A percentile compares a stretch with the other conserved stretches of the same genome.
These are phyloP conservation scores for Eufriesea mexicana DNA, from an alignment of 1,140 invertebrate species.

Conservation along the genomic window DNA sequence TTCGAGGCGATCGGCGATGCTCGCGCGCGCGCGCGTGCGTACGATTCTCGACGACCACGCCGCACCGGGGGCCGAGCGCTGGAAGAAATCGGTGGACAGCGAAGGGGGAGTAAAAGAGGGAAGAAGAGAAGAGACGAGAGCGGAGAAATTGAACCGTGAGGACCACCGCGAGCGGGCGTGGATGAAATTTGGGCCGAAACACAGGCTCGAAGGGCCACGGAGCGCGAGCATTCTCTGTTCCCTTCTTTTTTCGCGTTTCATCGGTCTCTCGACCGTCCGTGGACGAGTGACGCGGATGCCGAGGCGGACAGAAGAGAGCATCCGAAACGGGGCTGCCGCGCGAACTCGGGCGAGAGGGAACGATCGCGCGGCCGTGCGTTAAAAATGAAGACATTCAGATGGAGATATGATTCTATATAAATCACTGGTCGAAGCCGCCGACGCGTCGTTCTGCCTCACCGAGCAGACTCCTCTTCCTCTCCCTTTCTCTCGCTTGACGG, in stretches of 20 bases:
- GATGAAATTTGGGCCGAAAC: slow-evolving; percentile 32
- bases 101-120: not conserved
- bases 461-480: slow-evolving; percentile 30
- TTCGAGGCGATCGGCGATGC: not conserved
- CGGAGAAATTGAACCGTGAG: slow-evolving; percentile 56
- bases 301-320: not conserved
- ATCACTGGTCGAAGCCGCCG: slow-evolving; percentile 66
- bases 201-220: slow-evolving; percentile 13
- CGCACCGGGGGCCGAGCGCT: not conserved
- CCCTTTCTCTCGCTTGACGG: not conserved
- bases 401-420: slow-evolving; percentile 78
- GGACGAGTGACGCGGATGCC: no score
- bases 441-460: slow-evolving; percentile 53
- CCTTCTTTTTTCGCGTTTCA: slow-evolving; percentile 14
- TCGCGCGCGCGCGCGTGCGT: no score
- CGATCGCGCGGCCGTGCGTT: slow-evolving; percentile 67
- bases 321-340: slow-evolving; percentile 59
- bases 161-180: slow-evolving; percentile 57
- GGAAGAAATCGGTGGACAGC: no score
- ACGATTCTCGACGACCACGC: not conserved
- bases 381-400: slow-evolving; percentile 78
- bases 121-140: not conserved
- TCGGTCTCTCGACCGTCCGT: not conserved
- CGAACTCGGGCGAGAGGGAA: slow-evolving; percentile 32
- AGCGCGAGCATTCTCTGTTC: slow-evolving; percentile 11